Conservation (phyloP, 1,140 invertebrate genomes). For the Drosophila parabipectinata region DNA sequence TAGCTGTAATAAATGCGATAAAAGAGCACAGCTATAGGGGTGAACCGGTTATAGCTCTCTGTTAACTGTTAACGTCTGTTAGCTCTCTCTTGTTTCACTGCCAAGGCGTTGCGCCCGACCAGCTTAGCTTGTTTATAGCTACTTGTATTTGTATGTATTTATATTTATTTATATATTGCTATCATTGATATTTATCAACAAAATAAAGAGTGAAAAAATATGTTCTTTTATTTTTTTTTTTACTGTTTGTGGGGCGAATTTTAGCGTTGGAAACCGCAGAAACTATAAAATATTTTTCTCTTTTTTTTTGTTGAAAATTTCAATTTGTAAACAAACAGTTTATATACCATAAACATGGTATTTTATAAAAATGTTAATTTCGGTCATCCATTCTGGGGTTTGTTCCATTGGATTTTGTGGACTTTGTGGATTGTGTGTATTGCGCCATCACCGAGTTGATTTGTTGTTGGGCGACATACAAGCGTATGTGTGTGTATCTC, state of each 20-base stretch:
- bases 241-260: not conserved
- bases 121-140: not conserved
- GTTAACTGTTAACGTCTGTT: not conserved
- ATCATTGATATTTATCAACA: no score
- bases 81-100: no score
- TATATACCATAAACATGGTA: not conserved
- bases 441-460: conserved; percentile 45
- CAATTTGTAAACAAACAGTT: not conserved
- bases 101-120: not conserved
- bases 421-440: conserved; percentile 15
- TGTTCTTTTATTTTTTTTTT: not conserved
- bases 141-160: no score
- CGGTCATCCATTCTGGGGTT: no score
- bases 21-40: not conserved
- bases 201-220: not conserved
- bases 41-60: not conserved
- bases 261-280: not conserved
- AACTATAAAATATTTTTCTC: not conserved
- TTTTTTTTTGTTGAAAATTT: no score
- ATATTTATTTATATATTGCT: no score
- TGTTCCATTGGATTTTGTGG: no score
- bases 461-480: conserved; percentile 13
- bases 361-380: no score
- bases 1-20: not conserved
- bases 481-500: conserved; percentile 3